phyloP scores from a whole-genome alignment of 1,140 invertebrate genomes.

The Dreissena polymorpha region DNA sequence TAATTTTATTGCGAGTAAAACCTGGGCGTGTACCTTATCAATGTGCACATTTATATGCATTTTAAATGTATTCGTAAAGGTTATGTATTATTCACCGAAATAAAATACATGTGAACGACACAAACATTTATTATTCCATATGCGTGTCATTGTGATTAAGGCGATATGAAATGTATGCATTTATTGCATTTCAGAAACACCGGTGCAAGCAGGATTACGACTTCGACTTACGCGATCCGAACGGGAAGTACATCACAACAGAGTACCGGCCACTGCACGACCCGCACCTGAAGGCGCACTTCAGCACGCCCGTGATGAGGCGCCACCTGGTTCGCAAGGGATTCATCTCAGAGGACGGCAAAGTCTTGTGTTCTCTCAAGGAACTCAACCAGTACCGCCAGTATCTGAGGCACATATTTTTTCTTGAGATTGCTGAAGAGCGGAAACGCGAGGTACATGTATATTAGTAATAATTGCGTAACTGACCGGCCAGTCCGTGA shows the following conservation, averaged over 20 bases:
- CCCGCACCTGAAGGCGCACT: constrained; percentile 55
- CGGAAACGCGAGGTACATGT: constrained; percentile 38
- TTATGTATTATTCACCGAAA: too few relatives aligned
- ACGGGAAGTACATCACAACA: constrained; percentile 49
- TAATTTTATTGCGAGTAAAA: too few relatives aligned
- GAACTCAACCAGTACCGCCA: constrained; percentile 60
- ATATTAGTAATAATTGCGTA: too few relatives aligned
- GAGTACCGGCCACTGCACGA: constrained; percentile 60
- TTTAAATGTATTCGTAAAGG: too few relatives aligned
- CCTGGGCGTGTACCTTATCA: too few relatives aligned
- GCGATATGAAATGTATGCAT: too few relatives aligned
- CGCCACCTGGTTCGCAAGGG: constrained; percentile 48
- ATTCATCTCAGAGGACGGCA: constrained; percentile 56
- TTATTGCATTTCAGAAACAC: constrained; percentile 50
- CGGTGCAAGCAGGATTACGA: constrained; percentile 47
- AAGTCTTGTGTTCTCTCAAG: constrained; percentile 56
- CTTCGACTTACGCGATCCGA: constrained; percentile 58
- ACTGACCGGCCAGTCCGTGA: too few relatives aligned
- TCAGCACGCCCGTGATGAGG: constrained; percentile 47
- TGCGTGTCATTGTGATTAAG: too few relatives aligned
- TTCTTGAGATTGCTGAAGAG: constrained; percentile 53
- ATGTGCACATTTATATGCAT: too few relatives aligned
- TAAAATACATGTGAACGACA: too few relatives aligned
- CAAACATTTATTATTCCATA: too few relatives aligned
- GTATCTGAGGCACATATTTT: constrained; percentile 55